Conservation (phyloP, 2,888 invertebrate genomes). For the Heterodera filipjevi region DNA sequence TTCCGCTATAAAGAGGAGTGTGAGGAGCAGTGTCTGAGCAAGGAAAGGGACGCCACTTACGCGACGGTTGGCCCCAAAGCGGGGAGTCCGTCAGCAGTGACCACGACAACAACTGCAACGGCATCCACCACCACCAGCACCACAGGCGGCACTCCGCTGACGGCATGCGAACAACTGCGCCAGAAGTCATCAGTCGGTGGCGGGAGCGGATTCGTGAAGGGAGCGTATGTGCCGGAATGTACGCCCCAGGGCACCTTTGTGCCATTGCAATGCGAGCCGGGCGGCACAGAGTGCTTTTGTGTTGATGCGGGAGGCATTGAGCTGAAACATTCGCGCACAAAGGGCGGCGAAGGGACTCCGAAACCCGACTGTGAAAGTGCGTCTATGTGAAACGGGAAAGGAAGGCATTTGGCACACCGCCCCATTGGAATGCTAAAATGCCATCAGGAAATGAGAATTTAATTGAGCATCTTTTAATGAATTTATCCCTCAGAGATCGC, state of each 20-base stretch:
- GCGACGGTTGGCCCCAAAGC: constrained; percentile 31
- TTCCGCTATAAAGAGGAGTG: constrained; percentile 66
- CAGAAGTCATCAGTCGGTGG: constrained; percentile 35
- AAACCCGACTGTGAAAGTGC: constrained; percentile 62
- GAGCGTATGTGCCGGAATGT: constrained; percentile 68
- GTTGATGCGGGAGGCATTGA: constrained; percentile 64
- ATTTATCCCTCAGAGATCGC: constrained; percentile 47
- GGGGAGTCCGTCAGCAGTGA: constrained; percentile 10
- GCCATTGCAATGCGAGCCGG: constrained; percentile 66
- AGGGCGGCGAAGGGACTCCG: constrained; percentile 34
- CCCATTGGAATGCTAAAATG: neutral
- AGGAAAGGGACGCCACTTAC: constrained; percentile 33
- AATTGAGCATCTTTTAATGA: constrained; percentile 14
- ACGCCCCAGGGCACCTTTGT: constrained; percentile 65
- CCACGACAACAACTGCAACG: constrained; percentile 30
- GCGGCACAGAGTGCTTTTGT: constrained; percentile 68
- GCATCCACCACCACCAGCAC: constrained; percentile 31
- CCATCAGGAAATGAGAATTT: neutral
- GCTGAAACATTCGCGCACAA: constrained; percentile 57
- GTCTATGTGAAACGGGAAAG: neutral
- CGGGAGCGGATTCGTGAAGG: constrained; percentile 58
- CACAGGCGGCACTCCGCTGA: constrained; percentile 17
- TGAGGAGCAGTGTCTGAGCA: constrained; percentile 58
- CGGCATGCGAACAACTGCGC: constrained; percentile 56
- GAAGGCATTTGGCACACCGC: constrained; percentile 30